These are phyloP conservation scores for Biston betularia DNA, from an alignment of 2,888 invertebrate species.

Conservation along the genomic window DNA sequence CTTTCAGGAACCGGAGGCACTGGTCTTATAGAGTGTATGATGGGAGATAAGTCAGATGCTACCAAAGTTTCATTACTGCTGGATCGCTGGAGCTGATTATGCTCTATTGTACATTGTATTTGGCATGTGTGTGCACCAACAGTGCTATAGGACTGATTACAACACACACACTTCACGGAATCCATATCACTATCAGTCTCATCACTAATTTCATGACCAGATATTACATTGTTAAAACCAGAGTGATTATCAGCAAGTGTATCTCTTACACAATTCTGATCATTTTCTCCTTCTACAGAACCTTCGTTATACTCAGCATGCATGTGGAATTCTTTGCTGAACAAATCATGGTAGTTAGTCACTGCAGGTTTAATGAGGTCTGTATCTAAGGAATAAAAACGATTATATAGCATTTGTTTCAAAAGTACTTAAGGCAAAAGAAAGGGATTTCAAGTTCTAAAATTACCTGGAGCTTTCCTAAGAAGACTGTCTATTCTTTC, in stretches of 20 bases:
- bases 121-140: slow-evolving; percentile 73
- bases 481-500: slow-evolving; percentile 73
- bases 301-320: slow-evolving; percentile 65
- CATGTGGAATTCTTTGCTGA: slow-evolving; percentile 75
- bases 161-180: slow-evolving; percentile 79
- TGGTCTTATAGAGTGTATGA: slow-evolving; percentile 49
- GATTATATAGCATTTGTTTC: background rate
- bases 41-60: slow-evolving; percentile 65
- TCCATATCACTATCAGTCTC: slow-evolving; percentile 82
- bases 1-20: slow-evolving; percentile 51
- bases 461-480: slow-evolving; percentile 69
- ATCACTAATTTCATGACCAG: slow-evolving; percentile 70
- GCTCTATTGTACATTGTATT: slow-evolving; percentile 77
- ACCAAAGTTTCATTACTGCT: slow-evolving; percentile 80
- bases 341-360: slow-evolving; percentile 71
- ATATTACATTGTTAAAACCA: slow-evolving; percentile 37
- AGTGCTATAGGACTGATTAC: slow-evolving; percentile 73
- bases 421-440: background rate
- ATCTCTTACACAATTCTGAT: slow-evolving; percentile 70
- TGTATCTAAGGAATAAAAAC: slow-evolving; percentile 54
- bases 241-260: slow-evolving; percentile 49
- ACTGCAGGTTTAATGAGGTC: slow-evolving; percentile 64
- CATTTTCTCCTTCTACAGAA: slow-evolving; percentile 72
- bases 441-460: background rate
- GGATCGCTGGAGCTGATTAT: slow-evolving; percentile 69